Evolutionary conservation across 2,113 vertebrate genomes (phyloP), one percentile per base, ranked within the genome.

Genomic region (Ochotona princeps): DNA sequence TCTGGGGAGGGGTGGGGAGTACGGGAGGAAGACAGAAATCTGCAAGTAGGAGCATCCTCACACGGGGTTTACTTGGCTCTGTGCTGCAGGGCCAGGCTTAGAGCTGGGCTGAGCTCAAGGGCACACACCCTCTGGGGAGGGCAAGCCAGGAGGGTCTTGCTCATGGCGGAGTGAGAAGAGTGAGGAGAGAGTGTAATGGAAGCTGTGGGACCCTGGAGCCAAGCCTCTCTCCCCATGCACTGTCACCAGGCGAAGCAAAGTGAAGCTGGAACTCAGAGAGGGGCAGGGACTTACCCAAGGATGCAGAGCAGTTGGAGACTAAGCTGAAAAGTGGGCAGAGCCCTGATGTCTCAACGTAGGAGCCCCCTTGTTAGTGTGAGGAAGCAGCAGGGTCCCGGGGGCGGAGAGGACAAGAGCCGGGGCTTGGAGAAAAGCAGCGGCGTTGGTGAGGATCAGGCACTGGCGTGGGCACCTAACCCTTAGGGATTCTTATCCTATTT

Each of bases 41-140:
- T 74, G 88, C 20, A 35, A 47, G 72, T 20, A 65, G 90, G 83
- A 92, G 81, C 91, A 18, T 82, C 87, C 13, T 38, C 87, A 63
- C 38, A 73, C 84, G 38, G 38, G 38, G 38, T 44, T 3, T 92
- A 91, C 96, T 96, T 61, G 81, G 89, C 84, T 94, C 90, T 26
- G 30, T 54, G 91, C 80, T 28, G 5, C 63, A 95, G 96, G 94
- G 89, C 72, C 94, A 75, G 76, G 78, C 73, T 0, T 51, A 3
- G 54, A 93, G 91, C 91, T 84, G 17, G 57, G 38, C 70, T 87
- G 91, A 76, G 91, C 76, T 47, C n/a, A 21, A 91, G 70, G 60
- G 38, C 15, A 21, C 70, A 85, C 61, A 6, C 73, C 88, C 44
- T 38, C 54, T 72, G 70, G 4, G 25, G 0, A 0, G 65, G 85